phyloP scores from a whole-genome alignment of 1,140 invertebrate species.

The Araneus ventricosus region DNA sequence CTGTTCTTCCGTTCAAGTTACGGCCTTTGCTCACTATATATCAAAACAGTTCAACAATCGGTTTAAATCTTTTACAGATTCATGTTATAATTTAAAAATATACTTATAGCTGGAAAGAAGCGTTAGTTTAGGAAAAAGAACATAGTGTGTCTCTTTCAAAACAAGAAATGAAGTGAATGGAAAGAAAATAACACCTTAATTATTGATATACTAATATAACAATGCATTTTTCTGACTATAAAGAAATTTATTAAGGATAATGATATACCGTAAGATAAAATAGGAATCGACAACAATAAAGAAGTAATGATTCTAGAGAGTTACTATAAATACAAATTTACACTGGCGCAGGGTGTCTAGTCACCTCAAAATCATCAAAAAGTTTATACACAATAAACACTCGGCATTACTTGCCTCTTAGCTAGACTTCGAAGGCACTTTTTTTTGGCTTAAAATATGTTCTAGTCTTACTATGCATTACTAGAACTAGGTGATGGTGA shows the following conservation, averaged over 20 bases:
- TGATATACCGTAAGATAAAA: constrained; percentile 62
- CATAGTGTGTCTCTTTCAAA: neutral
- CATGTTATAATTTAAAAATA: constrained; percentile 27
- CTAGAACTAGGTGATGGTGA: constrained; percentile 76
- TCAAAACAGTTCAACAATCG: constrained; percentile 5
- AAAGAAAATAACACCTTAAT: constrained; percentile 65
- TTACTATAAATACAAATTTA: too few species aligned
- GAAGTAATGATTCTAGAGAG: too few species aligned
- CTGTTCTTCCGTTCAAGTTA: too few species aligned
- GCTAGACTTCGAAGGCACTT: constrained; percentile 71
- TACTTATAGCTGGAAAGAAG: neutral
- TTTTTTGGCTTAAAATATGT: constrained; percentile 51
- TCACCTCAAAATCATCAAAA: neutral
- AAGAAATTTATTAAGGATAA: constrained; percentile 5
- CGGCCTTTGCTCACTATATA: too few species aligned
- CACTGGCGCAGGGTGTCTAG: neutral
- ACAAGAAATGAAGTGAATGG: neutral
- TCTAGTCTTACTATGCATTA: constrained; percentile 34
- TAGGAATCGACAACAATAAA: too few species aligned
- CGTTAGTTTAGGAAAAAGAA: constrained; percentile 36
- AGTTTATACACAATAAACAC: neutral
- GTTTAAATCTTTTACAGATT: neutral
- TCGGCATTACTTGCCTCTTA: constrained; percentile 47
- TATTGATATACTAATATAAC: constrained; percentile 50
- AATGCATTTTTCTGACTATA: constrained; percentile 56